These are phyloP conservation scores for Columba janthina DNA, from an alignment of 2,113 vertebrate species.

Conservation along the genomic window DNA sequence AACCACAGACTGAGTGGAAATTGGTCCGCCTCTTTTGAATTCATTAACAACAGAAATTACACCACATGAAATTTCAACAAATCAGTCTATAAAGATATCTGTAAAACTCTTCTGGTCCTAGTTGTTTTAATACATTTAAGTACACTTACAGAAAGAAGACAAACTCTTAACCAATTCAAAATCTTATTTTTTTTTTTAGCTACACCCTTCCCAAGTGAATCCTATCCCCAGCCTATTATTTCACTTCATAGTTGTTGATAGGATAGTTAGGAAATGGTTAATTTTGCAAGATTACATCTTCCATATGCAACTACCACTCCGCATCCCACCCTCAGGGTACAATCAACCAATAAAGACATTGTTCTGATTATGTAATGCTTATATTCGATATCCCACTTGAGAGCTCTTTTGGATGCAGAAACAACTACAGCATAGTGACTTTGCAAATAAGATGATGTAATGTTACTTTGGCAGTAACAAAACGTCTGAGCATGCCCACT, in stretches of 20 bases:
- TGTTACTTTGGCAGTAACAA: background rate
- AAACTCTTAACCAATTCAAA: background rate
- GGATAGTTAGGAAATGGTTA: constrained; percentile 12
- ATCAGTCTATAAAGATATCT: background rate
- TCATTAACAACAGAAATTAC: constrained; percentile 18
- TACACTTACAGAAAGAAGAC: background rate
- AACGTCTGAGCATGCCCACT: background rate
- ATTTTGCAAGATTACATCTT: constrained; percentile 17
- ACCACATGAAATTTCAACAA: background rate
- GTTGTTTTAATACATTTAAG: background rate
- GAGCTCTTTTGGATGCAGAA: constrained; percentile 18
- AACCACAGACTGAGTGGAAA: constrained; percentile 17
- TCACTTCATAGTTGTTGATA: background rate
- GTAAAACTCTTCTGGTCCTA: background rate
- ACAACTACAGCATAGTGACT: constrained; percentile 22
- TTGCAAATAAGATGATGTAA: constrained; percentile 40
- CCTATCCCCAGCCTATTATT: background rate
- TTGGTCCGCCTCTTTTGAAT: background rate
- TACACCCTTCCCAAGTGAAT: background rate
- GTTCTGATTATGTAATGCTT: constrained; percentile 52
- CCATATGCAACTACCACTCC: constrained; percentile 11
- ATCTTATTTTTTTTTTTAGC: background rate
- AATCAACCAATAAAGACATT: constrained; percentile 32
- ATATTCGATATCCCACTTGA: constrained; percentile 49
- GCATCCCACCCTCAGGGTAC: constrained; percentile 27